These are phyloP conservation scores for Procambarus clarkii DNA, from an alignment of 1,140 invertebrate species.

Conservation along the genomic window DNA sequence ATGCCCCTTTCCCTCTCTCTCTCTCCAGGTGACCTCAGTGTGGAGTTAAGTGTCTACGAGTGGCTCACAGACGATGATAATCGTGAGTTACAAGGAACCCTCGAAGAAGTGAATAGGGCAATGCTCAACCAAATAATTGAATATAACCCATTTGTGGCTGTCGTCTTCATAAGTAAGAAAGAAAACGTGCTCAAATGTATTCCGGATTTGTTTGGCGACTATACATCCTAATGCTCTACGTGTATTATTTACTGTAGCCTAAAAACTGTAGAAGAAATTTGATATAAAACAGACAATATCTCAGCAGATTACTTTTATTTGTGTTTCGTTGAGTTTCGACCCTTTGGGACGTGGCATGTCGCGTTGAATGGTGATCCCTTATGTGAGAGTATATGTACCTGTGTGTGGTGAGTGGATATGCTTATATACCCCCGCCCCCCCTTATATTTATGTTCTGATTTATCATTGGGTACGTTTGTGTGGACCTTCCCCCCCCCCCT, in stretches of 20 bases:
- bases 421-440: not conserved
- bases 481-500: not conserved
- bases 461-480: not conserved
- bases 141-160: conserved; percentile 91
- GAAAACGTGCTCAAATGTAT: not conserved
- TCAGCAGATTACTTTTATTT: conserved; percentile 11
- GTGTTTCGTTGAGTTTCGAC: not conserved
- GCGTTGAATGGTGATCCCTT: not conserved
- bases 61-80: conserved; percentile 80
- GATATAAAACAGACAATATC: not conserved
- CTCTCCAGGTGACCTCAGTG: conserved; percentile 69
- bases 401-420: not conserved
- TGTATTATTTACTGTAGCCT: not conserved
- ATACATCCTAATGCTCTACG: not conserved
- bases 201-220: not conserved
- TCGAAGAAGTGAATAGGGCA: conserved; percentile 79
- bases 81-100: conserved; percentile 94
- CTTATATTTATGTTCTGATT: not conserved
- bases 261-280: not conserved
- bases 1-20: not conserved
- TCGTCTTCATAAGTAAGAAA: conserved; percentile 82
- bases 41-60: conserved; percentile 72
- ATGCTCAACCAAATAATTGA: conserved; percentile 86
- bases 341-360: conserved; percentile 1
- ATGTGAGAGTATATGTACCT: not conserved